Percentiles rank a stretch among this genome's conserved stretches.
Conservation (phyloP, 2,113 vertebrate genomes). For the Ceratotherium simum region DNA sequence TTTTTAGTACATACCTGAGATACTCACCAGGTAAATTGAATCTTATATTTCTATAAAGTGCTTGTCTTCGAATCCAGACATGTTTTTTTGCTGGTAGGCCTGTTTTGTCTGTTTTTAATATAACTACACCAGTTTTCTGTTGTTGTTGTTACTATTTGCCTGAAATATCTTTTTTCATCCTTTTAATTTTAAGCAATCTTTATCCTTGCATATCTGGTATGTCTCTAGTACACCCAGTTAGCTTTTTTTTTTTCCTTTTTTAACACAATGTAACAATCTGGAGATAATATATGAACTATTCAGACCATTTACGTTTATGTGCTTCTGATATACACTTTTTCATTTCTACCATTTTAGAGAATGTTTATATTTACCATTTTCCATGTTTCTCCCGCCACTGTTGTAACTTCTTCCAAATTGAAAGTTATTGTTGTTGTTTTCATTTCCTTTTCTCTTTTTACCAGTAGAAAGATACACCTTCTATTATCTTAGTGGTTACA, state of each 20-base stretch:
- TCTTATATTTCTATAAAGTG: neutral
- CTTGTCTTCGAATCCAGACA: neutral
- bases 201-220: neutral
- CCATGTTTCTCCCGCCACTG: neutral
- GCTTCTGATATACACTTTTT: neutral
- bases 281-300: neutral
- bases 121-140: neutral
- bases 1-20: neutral
- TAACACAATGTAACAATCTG: neutral
- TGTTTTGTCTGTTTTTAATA: neutral
- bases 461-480: neutral
- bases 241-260: neutral
- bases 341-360: neutral
- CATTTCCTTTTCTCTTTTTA: neutral
- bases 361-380: neutral
- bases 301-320: neutral
- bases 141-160: neutral
- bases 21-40: neutral
- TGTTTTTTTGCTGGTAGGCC: neutral
- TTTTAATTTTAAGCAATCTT: conserved; percentile 13
- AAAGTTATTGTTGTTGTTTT: neutral
- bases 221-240: neutral
- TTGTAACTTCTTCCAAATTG: neutral
- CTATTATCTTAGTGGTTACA: neutral
- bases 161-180: neutral